phyloP scores from a whole-genome alignment of 2,113 vertebrate genomes.

The Indri indri region DNA sequence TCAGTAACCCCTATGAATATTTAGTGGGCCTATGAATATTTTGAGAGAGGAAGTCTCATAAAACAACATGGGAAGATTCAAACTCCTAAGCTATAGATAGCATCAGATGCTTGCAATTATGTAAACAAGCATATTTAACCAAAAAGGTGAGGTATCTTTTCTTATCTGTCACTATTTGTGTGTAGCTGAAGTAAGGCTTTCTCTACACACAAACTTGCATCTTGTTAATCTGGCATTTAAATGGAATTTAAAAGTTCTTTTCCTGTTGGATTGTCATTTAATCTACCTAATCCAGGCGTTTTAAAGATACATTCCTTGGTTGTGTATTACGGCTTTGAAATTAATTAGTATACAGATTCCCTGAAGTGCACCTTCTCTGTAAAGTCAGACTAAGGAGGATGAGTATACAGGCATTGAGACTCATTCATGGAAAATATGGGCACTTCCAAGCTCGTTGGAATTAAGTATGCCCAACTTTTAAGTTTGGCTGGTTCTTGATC shows the following conservation, averaged over 20 bases:
- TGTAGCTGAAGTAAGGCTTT: neutral
- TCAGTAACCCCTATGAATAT: neutral
- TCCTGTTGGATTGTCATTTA: neutral
- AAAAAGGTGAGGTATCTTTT: neutral
- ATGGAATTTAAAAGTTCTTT: conserved; percentile 32
- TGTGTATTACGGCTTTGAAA: neutral
- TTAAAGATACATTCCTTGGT: neutral
- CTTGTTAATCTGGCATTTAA: neutral
- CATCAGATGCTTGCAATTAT: neutral
- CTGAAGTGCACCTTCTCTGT: neutral
- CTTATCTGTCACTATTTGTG: neutral
- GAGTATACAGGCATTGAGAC: neutral
- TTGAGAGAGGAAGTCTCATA: neutral
- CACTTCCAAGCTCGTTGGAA: neutral
- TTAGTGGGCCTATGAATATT: neutral
- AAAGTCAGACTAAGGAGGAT: neutral
- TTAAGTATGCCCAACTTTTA: neutral
- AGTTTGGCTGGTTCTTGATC: neutral
- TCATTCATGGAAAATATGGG: neutral
- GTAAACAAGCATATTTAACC: neutral
- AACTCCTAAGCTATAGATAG: neutral
- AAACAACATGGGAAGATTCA: neutral
- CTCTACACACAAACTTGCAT: neutral
- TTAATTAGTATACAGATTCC: neutral
- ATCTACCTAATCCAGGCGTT: conserved; percentile 1